Evolutionary conservation across 2,888 invertebrate genomes (phyloP).

Genomic region (Nomada ferruginata): DNA sequence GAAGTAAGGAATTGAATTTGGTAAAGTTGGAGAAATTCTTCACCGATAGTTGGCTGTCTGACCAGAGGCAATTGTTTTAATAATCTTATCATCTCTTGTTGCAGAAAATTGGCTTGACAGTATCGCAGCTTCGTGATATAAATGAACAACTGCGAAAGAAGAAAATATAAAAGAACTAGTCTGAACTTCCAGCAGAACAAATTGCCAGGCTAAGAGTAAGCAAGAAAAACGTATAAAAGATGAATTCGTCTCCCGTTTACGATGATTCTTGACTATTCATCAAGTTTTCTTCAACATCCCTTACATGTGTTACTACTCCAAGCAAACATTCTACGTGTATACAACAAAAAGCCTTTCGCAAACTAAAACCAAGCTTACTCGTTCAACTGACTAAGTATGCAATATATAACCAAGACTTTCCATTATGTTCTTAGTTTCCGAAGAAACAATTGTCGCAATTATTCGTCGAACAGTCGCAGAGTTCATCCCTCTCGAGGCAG

Average conservation of each 20-base stretch:
- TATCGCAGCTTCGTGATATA: background rate
- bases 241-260: background rate
- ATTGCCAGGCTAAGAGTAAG: background rate
- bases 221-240: background rate
- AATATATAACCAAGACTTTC: background rate
- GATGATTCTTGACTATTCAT: background rate
- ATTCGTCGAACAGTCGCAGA: background rate
- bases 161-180: background rate
- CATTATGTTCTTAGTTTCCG: background rate
- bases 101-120: too few relatives aligned
- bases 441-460: background rate
- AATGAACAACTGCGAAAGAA: background rate
- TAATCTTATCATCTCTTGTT: too few relatives aligned
- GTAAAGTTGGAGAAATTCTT: too few relatives aligned
- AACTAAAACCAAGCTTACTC: background rate
- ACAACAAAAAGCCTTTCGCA: background rate
- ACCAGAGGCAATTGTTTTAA: too few relatives aligned
- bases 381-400: background rate
- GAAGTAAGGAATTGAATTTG: background rate
- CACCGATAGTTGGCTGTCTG: too few relatives aligned
- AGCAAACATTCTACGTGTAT: background rate
- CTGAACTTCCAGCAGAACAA: background rate
- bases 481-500: constrained; percentile 2
- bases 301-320: background rate
- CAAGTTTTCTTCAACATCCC: background rate